Percentiles rank a stretch among this genome's conserved stretches.
Conservation (phyloP, 2,797 vertebrate genomes). For the Melanotaenia boesemani region DNA sequence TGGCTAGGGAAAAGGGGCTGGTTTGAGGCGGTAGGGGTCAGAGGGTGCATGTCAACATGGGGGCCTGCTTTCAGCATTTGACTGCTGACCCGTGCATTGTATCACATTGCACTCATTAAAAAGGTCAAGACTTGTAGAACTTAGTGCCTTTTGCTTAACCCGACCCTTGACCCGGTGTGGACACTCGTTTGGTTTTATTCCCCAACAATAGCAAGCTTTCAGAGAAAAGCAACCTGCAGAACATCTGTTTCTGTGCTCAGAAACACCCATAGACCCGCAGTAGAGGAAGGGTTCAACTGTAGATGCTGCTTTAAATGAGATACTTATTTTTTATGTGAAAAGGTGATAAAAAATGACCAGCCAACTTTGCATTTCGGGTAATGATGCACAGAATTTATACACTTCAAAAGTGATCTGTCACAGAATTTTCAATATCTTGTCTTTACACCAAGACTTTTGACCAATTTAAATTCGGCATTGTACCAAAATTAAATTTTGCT, state of each 20-base stretch:
- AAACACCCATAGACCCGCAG: conserved; percentile 22
- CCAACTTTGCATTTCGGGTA: background rate
- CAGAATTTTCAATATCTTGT: too few relatives aligned
- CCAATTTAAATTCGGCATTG: too few relatives aligned
- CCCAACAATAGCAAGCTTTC: conserved; percentile 78
- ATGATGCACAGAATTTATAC: background rate
- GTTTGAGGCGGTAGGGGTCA: conserved; percentile 46
- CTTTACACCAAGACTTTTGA: too few relatives aligned
- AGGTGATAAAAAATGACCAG: background rate
- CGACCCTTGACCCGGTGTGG: conserved; percentile 70
- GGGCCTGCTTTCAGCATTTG: conserved; percentile 76
- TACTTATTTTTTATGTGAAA: background rate
- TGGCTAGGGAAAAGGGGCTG: conserved; percentile 12
- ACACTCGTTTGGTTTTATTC: conserved; percentile 78
- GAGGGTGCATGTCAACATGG: conserved; percentile 65
- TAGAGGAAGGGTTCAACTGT: background rate
- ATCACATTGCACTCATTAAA: conserved; percentile 82
- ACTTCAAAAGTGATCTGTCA: too few relatives aligned
- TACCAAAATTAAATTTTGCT: too few relatives aligned
- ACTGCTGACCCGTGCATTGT: conserved; percentile 77
- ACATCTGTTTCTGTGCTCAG: conserved; percentile 75
- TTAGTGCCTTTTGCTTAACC: conserved; percentile 72
- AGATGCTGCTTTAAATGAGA: conserved; percentile 35
- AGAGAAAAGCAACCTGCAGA: conserved; percentile 64
- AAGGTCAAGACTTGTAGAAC: conserved; percentile 77